Conservation (phyloP, 1,140 invertebrate species). For the Callitettix versicolor region DNA sequence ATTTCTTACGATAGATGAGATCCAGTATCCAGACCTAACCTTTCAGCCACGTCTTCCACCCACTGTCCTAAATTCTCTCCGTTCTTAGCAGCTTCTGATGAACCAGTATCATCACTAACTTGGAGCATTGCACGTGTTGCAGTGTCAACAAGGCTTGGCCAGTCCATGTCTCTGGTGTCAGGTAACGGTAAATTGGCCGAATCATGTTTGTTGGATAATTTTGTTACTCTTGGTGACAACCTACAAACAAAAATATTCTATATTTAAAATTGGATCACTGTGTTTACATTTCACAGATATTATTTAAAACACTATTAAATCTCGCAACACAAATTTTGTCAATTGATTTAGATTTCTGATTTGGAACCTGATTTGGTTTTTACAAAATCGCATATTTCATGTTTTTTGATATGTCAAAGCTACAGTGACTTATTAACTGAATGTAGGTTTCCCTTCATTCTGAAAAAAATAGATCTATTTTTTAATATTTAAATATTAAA, state of each 20-base stretch:
- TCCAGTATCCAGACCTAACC: slow-evolving; percentile 29
- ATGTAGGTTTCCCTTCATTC: too few species aligned
- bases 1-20: slow-evolving; percentile 7
- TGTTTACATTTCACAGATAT: too few species aligned
- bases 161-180: slow-evolving; percentile 52
- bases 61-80: slow-evolving; percentile 26
- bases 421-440: too few species aligned
- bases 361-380: too few species aligned
- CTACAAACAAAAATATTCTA: slow-evolving; percentile 26
- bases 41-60: slow-evolving; percentile 31
- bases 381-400: too few species aligned
- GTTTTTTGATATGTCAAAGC: too few species aligned
- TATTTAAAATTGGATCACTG: too few species aligned
- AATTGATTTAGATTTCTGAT: too few species aligned
- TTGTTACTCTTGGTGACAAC: slow-evolving; percentile 36
- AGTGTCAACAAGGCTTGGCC: slow-evolving; percentile 65
- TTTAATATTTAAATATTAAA: too few species aligned
- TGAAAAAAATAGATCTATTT: too few species aligned
- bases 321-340: too few species aligned
- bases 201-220: slow-evolving; percentile 8
- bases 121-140: slow-evolving; percentile 60
- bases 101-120: slow-evolving; percentile 28
- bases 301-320: too few species aligned
- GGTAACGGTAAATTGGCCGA: slow-evolving; percentile 38
- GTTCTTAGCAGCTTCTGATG: slow-evolving; percentile 2